A percentile compares a stretch with the other conserved stretches of the same genome.
Evolutionary conservation across 2,113 vertebrate species (phyloP).

Genomic region (Gorsachius goisagi): DNA sequence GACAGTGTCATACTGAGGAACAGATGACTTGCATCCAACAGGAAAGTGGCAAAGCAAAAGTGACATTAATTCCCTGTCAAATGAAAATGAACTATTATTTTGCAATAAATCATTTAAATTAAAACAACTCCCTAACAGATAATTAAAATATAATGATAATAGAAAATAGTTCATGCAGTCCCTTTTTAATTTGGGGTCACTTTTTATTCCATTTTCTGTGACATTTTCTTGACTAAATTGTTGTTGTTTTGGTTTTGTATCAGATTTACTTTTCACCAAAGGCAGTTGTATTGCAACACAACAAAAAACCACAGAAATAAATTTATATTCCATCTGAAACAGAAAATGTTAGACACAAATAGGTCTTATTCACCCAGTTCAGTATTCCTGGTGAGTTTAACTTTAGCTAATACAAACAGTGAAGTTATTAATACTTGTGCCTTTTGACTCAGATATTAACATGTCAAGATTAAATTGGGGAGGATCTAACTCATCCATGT

Average conservation of each 20-base stretch:
- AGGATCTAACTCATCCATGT: constrained; percentile 24
- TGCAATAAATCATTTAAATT: constrained; percentile 6
- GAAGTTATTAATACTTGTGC: background rate
- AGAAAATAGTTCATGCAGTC: background rate
- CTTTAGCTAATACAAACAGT: background rate
- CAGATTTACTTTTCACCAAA: constrained; percentile 11
- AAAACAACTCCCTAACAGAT: constrained; percentile 23
- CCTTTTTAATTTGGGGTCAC: background rate
- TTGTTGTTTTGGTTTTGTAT: background rate
- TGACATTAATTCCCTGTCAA: constrained; percentile 64
- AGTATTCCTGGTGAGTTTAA: background rate
- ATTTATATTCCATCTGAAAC: background rate
- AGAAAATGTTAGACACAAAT: background rate
- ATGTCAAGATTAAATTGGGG: constrained; percentile 30
- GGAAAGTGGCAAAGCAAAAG: constrained; percentile 64
- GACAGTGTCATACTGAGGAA: constrained; percentile 64
- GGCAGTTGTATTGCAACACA: background rate
- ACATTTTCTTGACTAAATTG: background rate
- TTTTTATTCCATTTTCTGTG: background rate
- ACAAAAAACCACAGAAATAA: background rate
- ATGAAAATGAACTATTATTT: constrained; percentile 57
- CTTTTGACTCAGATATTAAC: constrained; percentile 11
- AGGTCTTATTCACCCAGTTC: background rate
- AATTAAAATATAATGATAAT: background rate
- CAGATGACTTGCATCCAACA: constrained; percentile 54